Evolutionary conservation across 2,888 invertebrate genomes (phyloP).

Genomic region (Eutolmus rufibarbis): DNA sequence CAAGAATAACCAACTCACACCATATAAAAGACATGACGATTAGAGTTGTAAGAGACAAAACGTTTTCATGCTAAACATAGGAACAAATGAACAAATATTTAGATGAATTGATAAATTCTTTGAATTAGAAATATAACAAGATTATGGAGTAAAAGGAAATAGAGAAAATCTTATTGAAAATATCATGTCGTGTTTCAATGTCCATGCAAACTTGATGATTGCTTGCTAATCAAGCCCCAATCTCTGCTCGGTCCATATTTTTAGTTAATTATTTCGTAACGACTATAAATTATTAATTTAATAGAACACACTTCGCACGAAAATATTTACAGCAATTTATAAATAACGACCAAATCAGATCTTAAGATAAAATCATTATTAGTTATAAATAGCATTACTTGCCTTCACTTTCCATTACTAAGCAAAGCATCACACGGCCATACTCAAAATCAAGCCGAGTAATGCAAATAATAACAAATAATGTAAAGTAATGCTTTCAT

Average conservation of each 20-base stretch:
- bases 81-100: conserved; percentile 17
- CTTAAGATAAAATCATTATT: too few species aligned
- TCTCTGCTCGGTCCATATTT: not conserved
- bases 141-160: conserved; percentile 27
- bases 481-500: too few species aligned
- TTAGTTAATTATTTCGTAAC: not conserved
- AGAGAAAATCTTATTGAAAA: conserved; percentile 30
- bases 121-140: conserved; percentile 33
- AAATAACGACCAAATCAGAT: too few species aligned
- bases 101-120: conserved; percentile 27
- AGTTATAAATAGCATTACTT: too few species aligned
- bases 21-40: conserved; percentile 19
- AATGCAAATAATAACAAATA: too few species aligned
- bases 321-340: too few species aligned
- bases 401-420: too few species aligned
- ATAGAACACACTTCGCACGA: too few species aligned
- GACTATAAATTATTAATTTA: not conserved
- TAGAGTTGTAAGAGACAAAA: conserved; percentile 20
- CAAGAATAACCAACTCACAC: conserved; percentile 23
- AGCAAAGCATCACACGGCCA: too few species aligned
- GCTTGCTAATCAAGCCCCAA: not conserved
- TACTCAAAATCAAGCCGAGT: too few species aligned
- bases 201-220: not conserved
- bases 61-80: conserved; percentile 24
- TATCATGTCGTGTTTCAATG: conserved; percentile 28